Evolutionary conservation across 2,113 vertebrate species (phyloP).

Genomic region (Dendrocopos noguchii): DNA sequence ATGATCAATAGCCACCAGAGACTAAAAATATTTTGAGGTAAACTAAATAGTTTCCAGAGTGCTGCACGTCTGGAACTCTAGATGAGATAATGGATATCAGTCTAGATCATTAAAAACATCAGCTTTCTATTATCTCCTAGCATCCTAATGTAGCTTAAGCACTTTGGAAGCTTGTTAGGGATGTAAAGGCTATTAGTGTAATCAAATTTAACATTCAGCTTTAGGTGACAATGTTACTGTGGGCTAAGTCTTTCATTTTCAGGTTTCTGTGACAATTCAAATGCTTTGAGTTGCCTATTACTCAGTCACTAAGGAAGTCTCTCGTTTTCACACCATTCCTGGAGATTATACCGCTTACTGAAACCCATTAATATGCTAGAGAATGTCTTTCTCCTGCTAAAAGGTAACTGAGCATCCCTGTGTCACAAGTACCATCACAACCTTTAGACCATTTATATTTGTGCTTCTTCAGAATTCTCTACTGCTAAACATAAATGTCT

Average conservation of each 20-base stretch:
- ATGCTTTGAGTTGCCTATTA: neutral
- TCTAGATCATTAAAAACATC: slow-evolving; percentile 22
- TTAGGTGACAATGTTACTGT: neutral
- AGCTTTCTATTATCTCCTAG: neutral
- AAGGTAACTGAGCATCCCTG: neutral
- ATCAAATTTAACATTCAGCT: slow-evolving; percentile 26
- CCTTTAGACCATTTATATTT: neutral
- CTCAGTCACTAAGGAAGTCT: neutral
- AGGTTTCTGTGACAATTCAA: neutral
- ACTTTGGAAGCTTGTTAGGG: slow-evolving; percentile 16
- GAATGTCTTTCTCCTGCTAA: neutral
- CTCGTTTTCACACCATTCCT: neutral
- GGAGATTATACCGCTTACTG: neutral
- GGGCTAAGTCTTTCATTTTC: neutral
- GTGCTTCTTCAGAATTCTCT: neutral
- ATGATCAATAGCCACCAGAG: neutral
- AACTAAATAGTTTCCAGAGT: neutral
- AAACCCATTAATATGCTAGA: neutral
- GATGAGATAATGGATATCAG: slow-evolving; percentile 22
- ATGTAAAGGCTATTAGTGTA: slow-evolving; percentile 10
- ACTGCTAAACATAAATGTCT: neutral
- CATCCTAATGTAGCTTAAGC: slow-evolving; percentile 2
- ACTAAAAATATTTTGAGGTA: neutral
- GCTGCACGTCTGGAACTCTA: neutral
- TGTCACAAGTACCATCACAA: neutral